Conservation (phyloP, 1,140 invertebrate species). For the Drosophila kikkawai region DNA sequence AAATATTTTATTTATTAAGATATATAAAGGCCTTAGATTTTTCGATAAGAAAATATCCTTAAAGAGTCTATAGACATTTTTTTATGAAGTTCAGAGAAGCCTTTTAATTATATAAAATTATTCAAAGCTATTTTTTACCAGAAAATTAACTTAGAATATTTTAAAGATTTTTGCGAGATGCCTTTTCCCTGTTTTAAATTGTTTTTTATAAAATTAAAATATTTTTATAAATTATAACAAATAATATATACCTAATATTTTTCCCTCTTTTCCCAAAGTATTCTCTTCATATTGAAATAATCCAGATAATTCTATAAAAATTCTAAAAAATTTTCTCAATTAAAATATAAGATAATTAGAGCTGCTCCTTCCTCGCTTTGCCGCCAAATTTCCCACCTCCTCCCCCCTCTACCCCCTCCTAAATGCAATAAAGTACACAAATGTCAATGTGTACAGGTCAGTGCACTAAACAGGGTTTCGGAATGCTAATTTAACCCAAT, state of each 20-base stretch:
- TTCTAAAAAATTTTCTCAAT: not conserved
- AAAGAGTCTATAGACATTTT: no score
- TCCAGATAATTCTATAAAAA: not conserved
- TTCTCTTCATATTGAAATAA: not conserved
- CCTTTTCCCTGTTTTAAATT: no score
- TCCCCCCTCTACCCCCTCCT: no score
- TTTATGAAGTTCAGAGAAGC: not conserved
- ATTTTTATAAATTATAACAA: no score
- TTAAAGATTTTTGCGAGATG: no score
- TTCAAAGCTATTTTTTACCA: no score
- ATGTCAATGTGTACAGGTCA: conserved; percentile 59
- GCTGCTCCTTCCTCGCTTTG: conserved; percentile 20
- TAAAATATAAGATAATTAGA: not conserved
- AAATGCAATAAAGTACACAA: conserved; percentile 49
- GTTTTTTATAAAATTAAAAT: no score
- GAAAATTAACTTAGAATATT: no score
- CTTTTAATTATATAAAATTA: no score
- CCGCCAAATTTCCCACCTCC: not conserved
- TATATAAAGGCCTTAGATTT: not conserved
- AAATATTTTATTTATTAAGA: not conserved
- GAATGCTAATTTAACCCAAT: conserved; percentile 55
- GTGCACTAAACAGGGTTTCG: conserved; percentile 57
- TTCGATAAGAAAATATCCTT: not conserved
- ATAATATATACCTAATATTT: no score
- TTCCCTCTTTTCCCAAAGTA: no score